Conservation (phyloP, 2,888 invertebrate genomes). For the Conops quadrifasciatus region DNA sequence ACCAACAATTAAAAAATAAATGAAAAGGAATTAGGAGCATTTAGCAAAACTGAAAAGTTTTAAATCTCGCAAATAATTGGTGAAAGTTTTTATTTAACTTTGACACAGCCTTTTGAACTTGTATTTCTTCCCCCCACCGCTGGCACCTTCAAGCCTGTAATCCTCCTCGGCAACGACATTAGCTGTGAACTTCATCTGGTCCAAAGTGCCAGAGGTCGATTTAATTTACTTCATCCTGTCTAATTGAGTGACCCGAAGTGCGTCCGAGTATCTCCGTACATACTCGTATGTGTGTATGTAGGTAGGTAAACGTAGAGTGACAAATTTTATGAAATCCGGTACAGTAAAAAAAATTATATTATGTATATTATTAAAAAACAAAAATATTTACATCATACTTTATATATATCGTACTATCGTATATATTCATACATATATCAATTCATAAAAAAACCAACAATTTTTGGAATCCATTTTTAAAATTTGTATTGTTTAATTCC, state of each 20-base stretch:
- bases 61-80: constrained; percentile 56
- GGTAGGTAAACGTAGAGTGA: too few species aligned
- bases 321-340: too few species aligned
- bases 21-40: background rate
- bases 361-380: too few species aligned
- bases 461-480: too few species aligned
- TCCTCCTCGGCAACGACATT: constrained; percentile 43
- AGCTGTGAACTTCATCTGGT: constrained; percentile 9
- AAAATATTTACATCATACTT: too few species aligned
- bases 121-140: background rate
- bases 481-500: too few species aligned
- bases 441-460: too few species aligned
- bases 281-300: background rate
- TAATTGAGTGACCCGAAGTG: constrained; percentile 58
- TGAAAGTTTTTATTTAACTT: constrained; percentile 54
- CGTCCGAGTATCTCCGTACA: background rate
- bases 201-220: constrained; percentile 39
- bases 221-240: constrained; percentile 52
- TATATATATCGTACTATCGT: too few species aligned
- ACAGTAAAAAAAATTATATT: too few species aligned
- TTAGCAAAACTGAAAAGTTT: constrained; percentile 30
- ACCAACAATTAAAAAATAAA: background rate
- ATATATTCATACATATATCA: too few species aligned
- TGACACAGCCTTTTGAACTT: constrained; percentile 28
- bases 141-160: background rate